Evolutionary conservation across 1,140 invertebrate species (phyloP).

Genomic region (Cherax destructor): DNA sequence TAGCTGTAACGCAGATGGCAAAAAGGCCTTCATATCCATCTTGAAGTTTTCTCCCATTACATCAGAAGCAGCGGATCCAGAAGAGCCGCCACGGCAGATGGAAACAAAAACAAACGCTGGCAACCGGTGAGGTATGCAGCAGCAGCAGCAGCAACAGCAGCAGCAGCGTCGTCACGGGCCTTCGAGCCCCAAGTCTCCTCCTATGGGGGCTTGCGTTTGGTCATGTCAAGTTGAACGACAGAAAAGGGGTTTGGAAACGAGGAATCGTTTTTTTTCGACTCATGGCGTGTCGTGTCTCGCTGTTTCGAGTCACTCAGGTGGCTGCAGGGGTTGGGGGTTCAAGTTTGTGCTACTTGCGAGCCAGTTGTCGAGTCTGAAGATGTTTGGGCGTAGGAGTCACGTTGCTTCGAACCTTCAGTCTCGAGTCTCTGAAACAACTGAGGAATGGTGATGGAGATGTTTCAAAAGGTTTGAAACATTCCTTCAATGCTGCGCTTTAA

Average conservation of each 20-base stretch:
- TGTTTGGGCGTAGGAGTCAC: neutral
- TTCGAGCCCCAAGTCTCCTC: constrained; percentile 16
- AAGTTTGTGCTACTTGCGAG: neutral
- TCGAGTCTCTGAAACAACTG: neutral
- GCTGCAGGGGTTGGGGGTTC: neutral
- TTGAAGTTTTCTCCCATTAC: constrained; percentile 37
- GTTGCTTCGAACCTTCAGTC: neutral
- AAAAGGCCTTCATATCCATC: constrained; percentile 17
- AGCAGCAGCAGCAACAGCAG: neutral
- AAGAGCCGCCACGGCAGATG: neutral
- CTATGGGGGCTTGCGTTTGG: constrained; percentile 31
- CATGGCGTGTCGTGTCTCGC: constrained; percentile 20
- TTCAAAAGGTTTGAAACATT: too few species aligned
- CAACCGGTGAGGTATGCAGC: constrained; percentile 34
- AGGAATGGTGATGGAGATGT: too few species aligned
- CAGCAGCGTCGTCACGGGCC: constrained; percentile 22
- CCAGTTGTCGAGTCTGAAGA: neutral
- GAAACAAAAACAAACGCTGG: constrained; percentile 53
- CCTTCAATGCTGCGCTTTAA: too few species aligned
- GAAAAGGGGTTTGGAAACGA: constrained; percentile 52
- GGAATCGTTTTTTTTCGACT: constrained; percentile 28
- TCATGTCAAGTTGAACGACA: constrained; percentile 45
- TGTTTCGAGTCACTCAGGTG: constrained; percentile 29
- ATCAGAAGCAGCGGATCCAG: neutral
- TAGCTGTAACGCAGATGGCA: neutral